phyloP scores from a whole-genome alignment of 2,797 vertebrate species.

The Macropodus opercularis region DNA sequence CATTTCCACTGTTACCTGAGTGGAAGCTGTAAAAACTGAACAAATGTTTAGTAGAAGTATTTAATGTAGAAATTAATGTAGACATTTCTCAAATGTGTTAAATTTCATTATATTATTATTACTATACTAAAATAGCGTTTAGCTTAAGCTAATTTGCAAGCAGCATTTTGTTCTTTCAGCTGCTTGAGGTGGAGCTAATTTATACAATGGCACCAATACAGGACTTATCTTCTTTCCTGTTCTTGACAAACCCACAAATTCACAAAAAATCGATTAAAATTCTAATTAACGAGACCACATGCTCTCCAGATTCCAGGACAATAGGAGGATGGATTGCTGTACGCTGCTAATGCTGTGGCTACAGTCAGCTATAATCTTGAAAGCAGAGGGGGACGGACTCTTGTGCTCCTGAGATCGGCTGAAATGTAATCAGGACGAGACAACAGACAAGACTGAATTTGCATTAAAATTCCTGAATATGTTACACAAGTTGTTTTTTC shows the following conservation, averaged over 20 bases:
- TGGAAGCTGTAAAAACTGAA: no score
- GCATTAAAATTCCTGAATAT: slow-evolving; percentile 51
- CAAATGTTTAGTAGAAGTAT: neutral
- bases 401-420: slow-evolving; percentile 37
- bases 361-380: slow-evolving; percentile 35
- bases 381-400: slow-evolving; percentile 21
- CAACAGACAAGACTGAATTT: slow-evolving; percentile 38
- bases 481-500: slow-evolving; percentile 33
- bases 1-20: neutral
- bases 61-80: neutral
- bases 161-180: neutral
- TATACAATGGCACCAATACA: neutral
- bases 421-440: slow-evolving; percentile 51
- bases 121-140: no score
- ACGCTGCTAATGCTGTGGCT: slow-evolving; percentile 15
- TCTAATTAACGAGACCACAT: slow-evolving; percentile 21
- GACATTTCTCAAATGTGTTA: no score
- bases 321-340: slow-evolving; percentile 28
- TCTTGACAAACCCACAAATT: neutral
- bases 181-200: neutral
- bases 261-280: neutral
- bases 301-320: slow-evolving; percentile 11
- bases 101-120: neutral
- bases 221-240: no score
- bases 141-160: no score